phyloP scores from a whole-genome alignment of 2,888 invertebrate species.

The Villa cingulata region DNA sequence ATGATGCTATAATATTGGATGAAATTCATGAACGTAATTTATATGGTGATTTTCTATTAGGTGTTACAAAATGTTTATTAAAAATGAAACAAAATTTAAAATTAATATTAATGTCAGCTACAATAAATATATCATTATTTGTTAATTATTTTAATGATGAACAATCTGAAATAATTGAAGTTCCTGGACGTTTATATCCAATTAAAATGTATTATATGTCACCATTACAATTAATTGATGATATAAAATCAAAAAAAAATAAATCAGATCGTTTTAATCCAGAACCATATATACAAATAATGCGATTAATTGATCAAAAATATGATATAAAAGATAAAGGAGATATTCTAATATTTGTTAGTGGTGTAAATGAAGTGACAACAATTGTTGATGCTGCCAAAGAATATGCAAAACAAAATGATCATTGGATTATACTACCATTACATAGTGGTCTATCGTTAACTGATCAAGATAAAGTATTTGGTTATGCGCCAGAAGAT shows the following conservation, averaged over 20 bases:
- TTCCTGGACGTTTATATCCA: conserved; percentile 88
- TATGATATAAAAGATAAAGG: conserved; percentile 72
- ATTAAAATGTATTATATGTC: conserved; percentile 83
- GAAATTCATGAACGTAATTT: conserved; percentile 96
- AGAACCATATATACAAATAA: conserved; percentile 79
- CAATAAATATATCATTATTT: conserved; percentile 94
- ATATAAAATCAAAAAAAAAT: conserved; percentile 38
- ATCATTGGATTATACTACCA: conserved; percentile 84
- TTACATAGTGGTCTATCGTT: conserved; percentile 87
- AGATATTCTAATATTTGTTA: conserved; percentile 87
- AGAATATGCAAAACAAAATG: conserved; percentile 61
- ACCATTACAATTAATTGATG: conserved; percentile 34
- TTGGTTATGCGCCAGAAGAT: conserved; percentile 89
- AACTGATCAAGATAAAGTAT: conserved; percentile 92
- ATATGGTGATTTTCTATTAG: conserved; percentile 86
- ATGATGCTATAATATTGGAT: conserved; percentile 89
- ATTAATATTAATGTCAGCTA: conserved; percentile 94
- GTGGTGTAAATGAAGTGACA: conserved; percentile 87
- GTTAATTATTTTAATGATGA: conserved; percentile 72
- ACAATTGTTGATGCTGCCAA: conserved; percentile 73
- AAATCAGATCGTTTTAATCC: conserved; percentile 73
- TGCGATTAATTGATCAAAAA: conserved; percentile 84
- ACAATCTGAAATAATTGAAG: conserved; percentile 72
- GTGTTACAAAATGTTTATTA: conserved; percentile 84
- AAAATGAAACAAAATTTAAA: conserved; percentile 69